Evolutionary conservation across 2,797 vertebrate species (phyloP), one percentile per base, ranked within the genome.

Genomic region (Tangara arthus): DNA sequence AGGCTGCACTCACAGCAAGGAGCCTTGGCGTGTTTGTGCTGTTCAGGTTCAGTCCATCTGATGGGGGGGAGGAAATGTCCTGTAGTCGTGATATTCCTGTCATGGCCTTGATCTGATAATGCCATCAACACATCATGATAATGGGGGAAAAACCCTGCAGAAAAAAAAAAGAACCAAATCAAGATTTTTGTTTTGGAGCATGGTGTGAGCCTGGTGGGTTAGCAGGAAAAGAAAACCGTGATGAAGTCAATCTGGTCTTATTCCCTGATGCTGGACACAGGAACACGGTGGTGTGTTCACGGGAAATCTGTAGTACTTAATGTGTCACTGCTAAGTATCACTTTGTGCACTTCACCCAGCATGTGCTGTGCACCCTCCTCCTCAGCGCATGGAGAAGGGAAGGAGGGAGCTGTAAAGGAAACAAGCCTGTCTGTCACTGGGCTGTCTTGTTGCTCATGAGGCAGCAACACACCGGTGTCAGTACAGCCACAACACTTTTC

Each of bases 381-480:
- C 86, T 90, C 9, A 0, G 28, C 12, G 3, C 26, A 49, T 1
- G 46, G 73, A 82, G 92, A 90, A 46, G 61, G 72, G 78, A 86
- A 75, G 46, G 47, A 59, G 35, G 34, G 23, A 72, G 75, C 56
- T 87, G 16, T 41, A 72, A 86, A 85, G 1, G 8, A 61, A 90
- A 32, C 39, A 32, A 78, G 28, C 81, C 73, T 2, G 13, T 80
- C 97, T 97, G 93, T 95, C 90, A 78, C 79, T 15, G 49, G 82
- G 44, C 92, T 95, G 92, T 82, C 96, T 95, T 94, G 78, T 96
- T 94, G 92, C 85, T 90, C 83, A 8, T 34, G 47, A 1, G 8
- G 70, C 92, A 89, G 91, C 96, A 85, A 87, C 64, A 89, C 22
- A 52, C 42, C 1, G 2, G 41, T 94, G 94, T 93, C 94, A 90